Evolutionary conservation across 2,797 vertebrate species (phyloP), one percentile per base, ranked within the genome.

Genomic region (Ispidina picta): DNA sequence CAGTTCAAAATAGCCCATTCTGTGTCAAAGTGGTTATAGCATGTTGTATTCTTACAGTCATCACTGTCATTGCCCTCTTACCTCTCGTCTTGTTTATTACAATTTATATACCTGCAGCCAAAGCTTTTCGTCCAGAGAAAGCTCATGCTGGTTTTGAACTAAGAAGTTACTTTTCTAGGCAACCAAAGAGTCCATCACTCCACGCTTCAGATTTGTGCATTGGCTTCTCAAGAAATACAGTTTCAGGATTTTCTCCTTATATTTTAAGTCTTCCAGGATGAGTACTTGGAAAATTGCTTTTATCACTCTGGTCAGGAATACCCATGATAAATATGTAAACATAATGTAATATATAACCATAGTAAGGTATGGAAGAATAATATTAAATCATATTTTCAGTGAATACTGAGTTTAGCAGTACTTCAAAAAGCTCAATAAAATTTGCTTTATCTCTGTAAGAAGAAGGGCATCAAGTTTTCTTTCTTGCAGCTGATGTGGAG

Each of bases 121-220:
- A 92, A 84, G 70, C 77, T 88, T 89, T 89, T 89, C 63, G 86
- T 92, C 71, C 77, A 64, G 74, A 52, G 78, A 91, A 92, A 56
- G 41, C 60, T 69, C 39, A 7, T 73, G 41, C 62, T 77, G 66
- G 3, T 68, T 93, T 81, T 89, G 68, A 91, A 76, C 63, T 93
- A 12, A 4, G 80, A n/a, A 44, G 55, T 83, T 76, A 54, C 70
- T 85, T 87, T 80, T 60, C 75, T 59, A 74, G 68, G 48, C 69
- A 77, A 20, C 62, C 23, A 12, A 18, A 9, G 78, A 64, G 69
- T 93, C 92, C 73, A 44, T 78, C 11, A 8, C 54, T 85, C n/a
- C 22, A 0, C 43, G 39, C 29, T 58, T 76, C 60, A 79, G 46
- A 37, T 60, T 66, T 43, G 37, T 51, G 8, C 48, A 10, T n/a